Base-by-base conservation (phyloP, 2,888 invertebrate genomes). In the Nomada flava region DNA sequence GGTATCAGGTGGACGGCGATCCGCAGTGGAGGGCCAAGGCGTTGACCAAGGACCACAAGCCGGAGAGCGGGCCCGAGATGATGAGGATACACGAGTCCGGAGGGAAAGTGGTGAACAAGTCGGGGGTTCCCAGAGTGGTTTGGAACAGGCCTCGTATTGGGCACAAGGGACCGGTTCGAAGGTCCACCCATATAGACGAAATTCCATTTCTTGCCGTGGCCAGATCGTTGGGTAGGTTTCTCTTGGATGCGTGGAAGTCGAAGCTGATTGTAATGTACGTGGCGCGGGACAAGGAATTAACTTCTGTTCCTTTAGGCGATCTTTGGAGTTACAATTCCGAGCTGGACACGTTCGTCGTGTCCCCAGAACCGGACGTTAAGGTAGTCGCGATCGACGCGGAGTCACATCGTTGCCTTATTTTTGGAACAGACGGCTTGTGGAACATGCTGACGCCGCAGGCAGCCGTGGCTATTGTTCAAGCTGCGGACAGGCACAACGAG, bases 151-250 rank as follows among this genome's bases (percentile, higher is more conserved):
- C 99, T 0, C 95, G 97, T 50, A 95, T 96, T 55, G 98, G 98
- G 13, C 96, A 97, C 92, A 95, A 96, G 91, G 98, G 98, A 0
- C 98, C 98, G 0, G 97, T 98, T 15, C 95, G 98, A 69, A 96
- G 98, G 86, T 98, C 97, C 64, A 98, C 98, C 0, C 97, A 96
- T 0, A 98, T 98, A 91, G 98, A 98, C 93, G 98, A 98, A 94
- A 98, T 99, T 90, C 98, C 99, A 0, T 99, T 99, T 92, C 94
- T 99, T 86, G 99, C 99, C 1, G 99, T 99, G 18, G 99, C 99
- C 1, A 95, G 99, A 89, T 98, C 99, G 53, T 94, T 99, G 64
- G 99, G 96, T 96, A 91, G 5, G 3, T 55, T 75, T 20, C 13
- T 29, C 36, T 62, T 26, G 10, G 13, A 23, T 5, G 5, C 15